Percentiles rank a stretch among this genome's conserved stretches.
phyloP scores from a whole-genome alignment of 2,113 vertebrate genomes.

The Saccopteryx leptura region DNA sequence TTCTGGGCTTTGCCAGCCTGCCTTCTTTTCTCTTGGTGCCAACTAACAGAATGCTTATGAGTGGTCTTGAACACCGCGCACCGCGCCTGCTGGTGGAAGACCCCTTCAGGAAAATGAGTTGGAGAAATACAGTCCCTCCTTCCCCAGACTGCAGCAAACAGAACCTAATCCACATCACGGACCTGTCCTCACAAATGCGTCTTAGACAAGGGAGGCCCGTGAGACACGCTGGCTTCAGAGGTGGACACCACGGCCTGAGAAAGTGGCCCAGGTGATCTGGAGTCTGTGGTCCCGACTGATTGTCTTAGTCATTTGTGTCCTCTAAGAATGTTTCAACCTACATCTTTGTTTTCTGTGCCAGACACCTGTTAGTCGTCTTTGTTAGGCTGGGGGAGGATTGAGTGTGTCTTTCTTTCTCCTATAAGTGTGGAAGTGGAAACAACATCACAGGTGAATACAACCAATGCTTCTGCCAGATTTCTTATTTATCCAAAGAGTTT shows the following conservation, averaged over 20 bases:
- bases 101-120: not conserved
- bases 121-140: not conserved
- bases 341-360: not conserved
- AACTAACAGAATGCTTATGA: not conserved
- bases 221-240: not conserved
- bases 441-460: not conserved
- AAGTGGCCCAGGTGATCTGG: not conserved
- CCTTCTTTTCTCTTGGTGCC: not conserved
- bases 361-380: not conserved
- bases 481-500: not conserved
- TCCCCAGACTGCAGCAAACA: not conserved
- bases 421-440: not conserved
- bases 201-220: not conserved
- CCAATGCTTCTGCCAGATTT: not conserved
- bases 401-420: not conserved
- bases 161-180: not conserved
- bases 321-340: too few relatives aligned
- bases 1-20: accelerated
- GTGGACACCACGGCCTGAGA: accelerated
- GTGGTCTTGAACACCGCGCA: not conserved
- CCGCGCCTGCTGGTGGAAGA: not conserved
- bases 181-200: not conserved
- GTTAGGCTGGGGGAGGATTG: not conserved
- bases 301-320: not conserved
- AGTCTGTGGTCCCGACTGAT: not conserved